Base-by-base conservation (phyloP, 2,113 vertebrate species). In the Oophaga pumilio region DNA sequence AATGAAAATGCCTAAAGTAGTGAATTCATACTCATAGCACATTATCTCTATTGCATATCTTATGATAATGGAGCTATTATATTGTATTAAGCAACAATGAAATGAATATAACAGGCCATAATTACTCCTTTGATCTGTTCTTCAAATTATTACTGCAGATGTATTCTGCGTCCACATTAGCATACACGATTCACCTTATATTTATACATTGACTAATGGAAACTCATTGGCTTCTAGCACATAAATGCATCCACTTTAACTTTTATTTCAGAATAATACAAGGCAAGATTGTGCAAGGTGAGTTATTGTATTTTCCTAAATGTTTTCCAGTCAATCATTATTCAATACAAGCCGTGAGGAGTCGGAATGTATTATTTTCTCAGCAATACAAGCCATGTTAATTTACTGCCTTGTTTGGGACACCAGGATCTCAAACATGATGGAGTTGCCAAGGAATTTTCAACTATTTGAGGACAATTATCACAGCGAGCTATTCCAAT, bases 401-500 rank as follows among this genome's bases (percentile, higher is more conserved):
- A 87, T 81, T 87, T 73, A 73, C 52, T 73, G 52, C 66, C 66
- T 87, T 87, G 76, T 87, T 81, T 87, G 64, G 62, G 80, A 71
- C 66, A 81, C 77, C 85, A 60, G 76, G 77, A 49, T 76, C 53
- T 86, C n/a, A 64, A 68, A 78, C 85, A 24, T 62, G 18, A 52
- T 60, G 50, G 24, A 24, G 26, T 69, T 81, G 78, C 71, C 85
- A 87, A 73, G 76, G 26, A 57, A 81, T 73, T 80, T 81, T 87
- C 77, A 73, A 60, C 28, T 49, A 73, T 81, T 87, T 78, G 15
- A 78, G 80, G 56, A 71, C 52, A 80, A 87, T 87, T 87, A 87
- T 87, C 85, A 87, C 85, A 82, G 85, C 68, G n/a, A 81, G 85
- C 17, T 26, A 73, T 81, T 81, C 77, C 78, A 87, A 87, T 81